Base-by-base conservation (phyloP, 2,113 vertebrate species). In the Ciconia boyciana region DNA sequence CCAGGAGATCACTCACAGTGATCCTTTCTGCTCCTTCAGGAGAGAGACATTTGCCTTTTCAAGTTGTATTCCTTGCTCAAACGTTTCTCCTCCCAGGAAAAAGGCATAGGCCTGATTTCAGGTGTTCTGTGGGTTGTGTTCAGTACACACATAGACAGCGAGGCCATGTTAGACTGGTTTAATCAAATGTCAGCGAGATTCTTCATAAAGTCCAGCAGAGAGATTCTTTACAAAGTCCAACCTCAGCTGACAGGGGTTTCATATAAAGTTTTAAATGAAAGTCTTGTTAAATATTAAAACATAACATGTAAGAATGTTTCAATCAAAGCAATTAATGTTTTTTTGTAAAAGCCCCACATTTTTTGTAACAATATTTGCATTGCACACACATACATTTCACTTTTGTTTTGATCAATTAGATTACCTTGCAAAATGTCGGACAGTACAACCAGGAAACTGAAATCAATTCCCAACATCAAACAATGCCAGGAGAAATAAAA, bases 1-100 rank as follows among this genome's bases (percentile, higher is more conserved):
- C 29, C 32, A 2, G 1, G 17, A n/a, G 7, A 57, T 12, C 34
- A 62, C 20, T 3, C 3, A 0, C 2, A 0, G 5, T 6, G 58
- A 8, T 52, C 16, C 57, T 31, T 46, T 46, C 43, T 36, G 10
- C 16, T 44, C 18, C 26, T 64, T 48, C 34, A 52, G 12, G 7
- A 25, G 11, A 66, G 31, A 55, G 10, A 34, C 8, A 22, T 44
- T 31, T 55, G 44, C 2, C 5, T 44, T 82, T 61, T 39, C 24
- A 66, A 32, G 15, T 6, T 3, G 0, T 32, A 29, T 55, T 43
- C 16, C 43, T 81, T 61, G 19, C 36, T 69, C n/a, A 78, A 36
- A 81, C 0, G 0, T 48, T 51, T 57, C 13, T 66, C 5, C 31
- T 61, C 43, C 26, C 26, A 58, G 20, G 16, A 57, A 61, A 49